Evolutionary conservation across 2,113 vertebrate species (phyloP).

Genomic region (Mirza zaza): DNA sequence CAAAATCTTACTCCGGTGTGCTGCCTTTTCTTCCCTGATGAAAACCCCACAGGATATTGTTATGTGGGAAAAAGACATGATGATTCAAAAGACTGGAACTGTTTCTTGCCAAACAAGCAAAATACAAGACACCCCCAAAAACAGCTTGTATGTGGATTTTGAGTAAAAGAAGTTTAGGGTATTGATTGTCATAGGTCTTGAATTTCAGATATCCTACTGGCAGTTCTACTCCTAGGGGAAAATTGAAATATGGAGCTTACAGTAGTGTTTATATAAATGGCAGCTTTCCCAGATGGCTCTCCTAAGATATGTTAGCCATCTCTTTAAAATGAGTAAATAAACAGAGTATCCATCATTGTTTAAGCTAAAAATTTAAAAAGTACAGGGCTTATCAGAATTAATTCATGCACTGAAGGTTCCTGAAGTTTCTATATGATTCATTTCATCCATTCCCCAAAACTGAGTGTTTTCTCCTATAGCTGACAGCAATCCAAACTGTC

Average conservation of each 20-base stretch:
- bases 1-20: constrained; percentile 42
- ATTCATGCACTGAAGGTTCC: background rate
- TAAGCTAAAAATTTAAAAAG: constrained; percentile 33
- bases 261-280: background rate
- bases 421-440: background rate
- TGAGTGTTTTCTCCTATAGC: background rate
- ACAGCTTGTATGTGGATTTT: background rate
- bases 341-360: background rate
- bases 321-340: background rate
- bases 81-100: background rate
- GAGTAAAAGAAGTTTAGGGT: background rate
- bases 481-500: constrained; percentile 12
- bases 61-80: background rate
- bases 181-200: background rate
- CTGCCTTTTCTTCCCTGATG: constrained; percentile 42
- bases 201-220: background rate
- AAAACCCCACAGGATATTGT: constrained; percentile 54
- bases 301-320: background rate
- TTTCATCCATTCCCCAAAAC: background rate
- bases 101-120: background rate
- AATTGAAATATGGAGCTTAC: background rate
- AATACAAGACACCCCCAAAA: background rate
- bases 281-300: background rate
- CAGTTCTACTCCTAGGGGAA: background rate
- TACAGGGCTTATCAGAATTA: background rate